A percentile compares a stretch with the other conserved stretches of the same genome.
These are phyloP conservation scores for Phycodurus eques DNA, from an alignment of 2,113 vertebrate genomes.

Conservation along the genomic window DNA sequence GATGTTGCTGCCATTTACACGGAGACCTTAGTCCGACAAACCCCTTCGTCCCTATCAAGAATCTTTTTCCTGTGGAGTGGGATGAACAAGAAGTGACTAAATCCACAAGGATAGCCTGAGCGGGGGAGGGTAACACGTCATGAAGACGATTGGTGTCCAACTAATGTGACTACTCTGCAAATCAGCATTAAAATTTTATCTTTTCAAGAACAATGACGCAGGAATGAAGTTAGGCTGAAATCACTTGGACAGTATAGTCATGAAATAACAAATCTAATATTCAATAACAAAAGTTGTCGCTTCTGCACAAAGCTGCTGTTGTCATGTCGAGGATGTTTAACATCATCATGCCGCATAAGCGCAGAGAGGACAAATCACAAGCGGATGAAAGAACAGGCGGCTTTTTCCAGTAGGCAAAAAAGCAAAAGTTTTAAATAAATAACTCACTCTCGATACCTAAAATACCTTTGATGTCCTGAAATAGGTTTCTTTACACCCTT, in stretches of 20 bases:
- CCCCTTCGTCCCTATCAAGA: slow-evolving; percentile 20
- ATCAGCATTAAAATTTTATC: slow-evolving; percentile 44
- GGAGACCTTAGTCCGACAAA: neutral
- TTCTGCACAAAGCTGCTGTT: slow-evolving; percentile 40
- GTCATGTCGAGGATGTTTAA: slow-evolving; percentile 48
- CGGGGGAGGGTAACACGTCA: slow-evolving; percentile 5
- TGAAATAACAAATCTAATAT: slow-evolving; percentile 58
- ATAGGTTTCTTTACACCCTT: slow-evolving; percentile 39
- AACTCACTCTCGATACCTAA: slow-evolving; percentile 44
- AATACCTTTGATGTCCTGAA: slow-evolving; percentile 60
- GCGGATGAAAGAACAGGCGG: slow-evolving; percentile 56
- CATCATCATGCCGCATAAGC: slow-evolving; percentile 59
- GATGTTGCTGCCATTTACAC: slow-evolving; percentile 53
- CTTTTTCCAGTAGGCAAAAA: slow-evolving; percentile 49
- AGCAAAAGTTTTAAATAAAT: slow-evolving; percentile 60
- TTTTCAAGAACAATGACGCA: slow-evolving; percentile 49
- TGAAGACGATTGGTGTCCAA: slow-evolving; percentile 21
- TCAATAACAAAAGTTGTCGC: slow-evolving; percentile 35
- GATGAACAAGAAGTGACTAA: slow-evolving; percentile 22
- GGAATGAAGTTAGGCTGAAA: slow-evolving; percentile 56
- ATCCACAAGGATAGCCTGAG: slow-evolving; percentile 30
- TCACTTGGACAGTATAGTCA: slow-evolving; percentile 58
- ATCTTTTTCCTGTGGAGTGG: slow-evolving; percentile 27
- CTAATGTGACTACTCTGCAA: slow-evolving; percentile 34
- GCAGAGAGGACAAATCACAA: slow-evolving; percentile 61